phyloP scores from a whole-genome alignment of 2,113 vertebrate genomes.

The Dinomys branickii region DNA sequence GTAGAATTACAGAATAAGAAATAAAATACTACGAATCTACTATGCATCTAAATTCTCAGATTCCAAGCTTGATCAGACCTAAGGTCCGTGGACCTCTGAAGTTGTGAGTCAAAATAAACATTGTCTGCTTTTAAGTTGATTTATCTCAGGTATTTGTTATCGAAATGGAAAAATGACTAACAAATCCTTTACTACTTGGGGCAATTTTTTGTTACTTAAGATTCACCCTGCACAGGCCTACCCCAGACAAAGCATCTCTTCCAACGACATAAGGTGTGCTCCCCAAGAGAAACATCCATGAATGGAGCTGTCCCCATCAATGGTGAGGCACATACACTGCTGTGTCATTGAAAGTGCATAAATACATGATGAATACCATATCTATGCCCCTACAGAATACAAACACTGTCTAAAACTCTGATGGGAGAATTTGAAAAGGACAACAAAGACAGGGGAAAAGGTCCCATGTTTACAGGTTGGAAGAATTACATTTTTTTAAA shows the following conservation, averaged over 20 bases:
- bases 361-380: background rate
- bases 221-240: background rate
- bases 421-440: background rate
- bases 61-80: background rate
- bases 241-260: background rate
- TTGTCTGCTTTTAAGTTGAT: background rate
- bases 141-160: background rate
- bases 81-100: background rate
- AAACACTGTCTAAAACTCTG: background rate
- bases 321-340: background rate
- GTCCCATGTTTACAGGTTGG: background rate
- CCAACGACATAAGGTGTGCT: background rate
- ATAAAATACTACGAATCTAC: background rate
- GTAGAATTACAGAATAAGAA: background rate
- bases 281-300: background rate
- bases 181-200: background rate
- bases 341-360: conserved; percentile 13
- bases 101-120: background rate
- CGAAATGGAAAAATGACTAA: too few relatives aligned
- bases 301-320: background rate
- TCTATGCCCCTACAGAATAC: background rate
- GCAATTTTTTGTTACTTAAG: background rate
- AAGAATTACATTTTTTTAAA: background rate
- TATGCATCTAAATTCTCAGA: background rate
- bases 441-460: background rate